Conservation (phyloP, 2,888 invertebrate species). For the Sisyra terminalis region DNA sequence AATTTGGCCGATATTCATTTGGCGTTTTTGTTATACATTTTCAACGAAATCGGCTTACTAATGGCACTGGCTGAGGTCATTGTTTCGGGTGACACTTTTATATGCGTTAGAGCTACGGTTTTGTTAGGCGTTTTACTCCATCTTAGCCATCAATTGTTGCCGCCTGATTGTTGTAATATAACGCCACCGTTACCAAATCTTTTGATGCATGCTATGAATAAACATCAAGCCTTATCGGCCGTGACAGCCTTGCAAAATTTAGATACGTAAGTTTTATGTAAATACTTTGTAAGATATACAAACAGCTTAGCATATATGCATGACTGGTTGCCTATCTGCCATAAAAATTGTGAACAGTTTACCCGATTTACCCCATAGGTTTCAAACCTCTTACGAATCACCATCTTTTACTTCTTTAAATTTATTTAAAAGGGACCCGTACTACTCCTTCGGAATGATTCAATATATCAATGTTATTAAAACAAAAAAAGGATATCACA, state of each 20-base stretch:
- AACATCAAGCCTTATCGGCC: slow-evolving; percentile 67
- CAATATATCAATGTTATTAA: no score
- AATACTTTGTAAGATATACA: no score
- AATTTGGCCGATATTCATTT: slow-evolving; percentile 86
- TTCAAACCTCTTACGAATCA: no score
- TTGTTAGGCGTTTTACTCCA: slow-evolving; percentile 77
- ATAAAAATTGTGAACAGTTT: no score
- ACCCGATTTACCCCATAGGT: no score
- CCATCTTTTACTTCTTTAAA: no score
- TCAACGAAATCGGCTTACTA: slow-evolving; percentile 71
- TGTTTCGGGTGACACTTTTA: slow-evolving; percentile 72
- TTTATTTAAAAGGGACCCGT: no score
- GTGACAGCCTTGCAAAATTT: slow-evolving; percentile 64
- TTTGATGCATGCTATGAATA: slow-evolving; percentile 61
- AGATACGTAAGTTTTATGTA: slow-evolving; percentile 31
- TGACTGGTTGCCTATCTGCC: no score
- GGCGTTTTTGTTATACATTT: slow-evolving; percentile 73
- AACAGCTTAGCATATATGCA: no score
- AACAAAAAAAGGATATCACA: no score
- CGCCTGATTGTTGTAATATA: slow-evolving; percentile 69
- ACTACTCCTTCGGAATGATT: no score
- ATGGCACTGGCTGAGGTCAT: slow-evolving; percentile 86
- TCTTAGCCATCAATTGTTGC: slow-evolving; percentile 70
- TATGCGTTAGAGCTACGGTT: slow-evolving; percentile 83
- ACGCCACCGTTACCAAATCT: slow-evolving; percentile 72